Conservation (phyloP, 2,888 invertebrate species). For the Cryptocephalus primarius region DNA sequence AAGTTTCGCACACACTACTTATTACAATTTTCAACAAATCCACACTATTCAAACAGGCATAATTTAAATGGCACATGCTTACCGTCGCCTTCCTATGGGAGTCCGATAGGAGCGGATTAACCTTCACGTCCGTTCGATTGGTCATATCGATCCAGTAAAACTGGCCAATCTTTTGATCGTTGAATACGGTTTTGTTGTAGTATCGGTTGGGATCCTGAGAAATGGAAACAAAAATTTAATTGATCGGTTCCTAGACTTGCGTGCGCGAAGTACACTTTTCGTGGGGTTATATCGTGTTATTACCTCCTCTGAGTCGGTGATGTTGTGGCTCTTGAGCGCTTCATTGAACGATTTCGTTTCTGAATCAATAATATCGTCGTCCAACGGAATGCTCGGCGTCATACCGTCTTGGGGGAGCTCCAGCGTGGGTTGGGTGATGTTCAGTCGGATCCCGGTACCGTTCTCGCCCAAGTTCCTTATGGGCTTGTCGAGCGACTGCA, state of each 20-base stretch:
- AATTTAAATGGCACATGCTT: conserved; percentile 32
- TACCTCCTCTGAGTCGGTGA: conserved; percentile 22
- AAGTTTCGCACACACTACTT: too few species aligned
- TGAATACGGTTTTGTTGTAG: conserved; percentile 66
- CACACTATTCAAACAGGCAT: too few species aligned
- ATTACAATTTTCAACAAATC: too few species aligned
- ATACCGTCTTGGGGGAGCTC: not conserved
- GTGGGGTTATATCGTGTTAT: too few species aligned
- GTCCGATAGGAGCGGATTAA: conserved; percentile 63
- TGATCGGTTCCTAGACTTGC: too few species aligned
- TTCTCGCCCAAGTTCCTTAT: conserved; percentile 37
- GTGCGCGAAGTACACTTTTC: too few species aligned
- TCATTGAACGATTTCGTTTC: conserved; percentile 30
- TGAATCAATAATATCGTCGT: not conserved
- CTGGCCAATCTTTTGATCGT: conserved; percentile 47
- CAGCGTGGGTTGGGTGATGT: conserved; percentile 11
- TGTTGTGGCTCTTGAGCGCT: conserved; percentile 38
- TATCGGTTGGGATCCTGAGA: conserved; percentile 62
- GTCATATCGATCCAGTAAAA: conserved; percentile 63
- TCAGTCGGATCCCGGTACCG: conserved; percentile 37
- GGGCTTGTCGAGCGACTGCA: too few species aligned
- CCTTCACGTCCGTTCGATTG: conserved; percentile 43
- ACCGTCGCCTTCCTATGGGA: conserved; percentile 80
- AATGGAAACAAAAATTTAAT: too few species aligned
- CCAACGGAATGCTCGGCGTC: not conserved